These are phyloP conservation scores for Amyelois transitella DNA, from an alignment of 1,140 invertebrate species.

Conservation along the genomic window DNA sequence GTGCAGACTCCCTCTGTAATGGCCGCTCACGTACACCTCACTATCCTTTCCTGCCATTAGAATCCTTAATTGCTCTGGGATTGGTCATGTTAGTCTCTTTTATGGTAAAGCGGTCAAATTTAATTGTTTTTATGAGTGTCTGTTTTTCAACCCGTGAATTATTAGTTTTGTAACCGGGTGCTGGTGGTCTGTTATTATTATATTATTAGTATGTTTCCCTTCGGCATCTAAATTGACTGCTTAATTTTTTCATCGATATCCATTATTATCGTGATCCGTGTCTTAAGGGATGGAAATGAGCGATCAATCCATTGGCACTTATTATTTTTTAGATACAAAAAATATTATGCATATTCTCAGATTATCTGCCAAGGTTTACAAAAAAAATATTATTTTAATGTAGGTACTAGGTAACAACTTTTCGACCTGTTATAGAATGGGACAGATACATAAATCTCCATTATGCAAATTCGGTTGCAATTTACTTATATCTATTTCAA, in stretches of 20 bases:
- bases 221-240: constrained; percentile 54
- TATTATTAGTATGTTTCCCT: constrained; percentile 38
- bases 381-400: too few species aligned
- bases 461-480: too few species aligned
- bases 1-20: constrained; percentile 24
- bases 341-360: too few species aligned
- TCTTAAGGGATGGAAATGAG: too few species aligned
- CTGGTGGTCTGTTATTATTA: constrained; percentile 50
- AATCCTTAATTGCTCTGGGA: constrained; percentile 64
- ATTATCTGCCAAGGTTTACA: too few species aligned
- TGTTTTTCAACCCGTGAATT: constrained; percentile 58
- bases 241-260: not conserved
- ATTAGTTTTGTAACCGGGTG: constrained; percentile 55
- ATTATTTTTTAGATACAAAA: too few species aligned
- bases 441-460: too few species aligned
- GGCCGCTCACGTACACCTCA: constrained; percentile 40
- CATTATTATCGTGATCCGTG: not conserved
- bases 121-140: constrained; percentile 70
- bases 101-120: constrained; percentile 66
- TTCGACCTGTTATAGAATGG: too few species aligned
- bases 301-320: too few species aligned
- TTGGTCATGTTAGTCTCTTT: constrained; percentile 65
- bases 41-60: constrained; percentile 67
- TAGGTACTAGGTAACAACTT: too few species aligned
- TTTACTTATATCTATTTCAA: too few species aligned